Evolutionary conservation across 1,140 invertebrate species (phyloP).

Genomic region (Drosophila grimshawi): DNA sequence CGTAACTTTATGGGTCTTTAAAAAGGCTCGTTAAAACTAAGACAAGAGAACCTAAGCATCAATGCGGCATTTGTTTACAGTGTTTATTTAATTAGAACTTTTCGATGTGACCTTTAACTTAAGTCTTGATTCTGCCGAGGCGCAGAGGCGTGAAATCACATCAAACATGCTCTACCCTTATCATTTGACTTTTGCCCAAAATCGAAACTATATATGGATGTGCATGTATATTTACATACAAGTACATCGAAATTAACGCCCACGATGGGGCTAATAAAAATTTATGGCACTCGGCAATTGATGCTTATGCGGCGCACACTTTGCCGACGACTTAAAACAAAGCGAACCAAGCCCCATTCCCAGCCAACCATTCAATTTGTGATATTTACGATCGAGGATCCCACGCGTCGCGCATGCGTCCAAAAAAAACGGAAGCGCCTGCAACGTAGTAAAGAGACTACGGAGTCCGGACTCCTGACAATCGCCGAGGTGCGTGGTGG

Average conservation of each 20-base stretch:
- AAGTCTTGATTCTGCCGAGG: background rate
- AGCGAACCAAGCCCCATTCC: constrained; percentile 31
- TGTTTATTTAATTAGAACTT: constrained; percentile 72
- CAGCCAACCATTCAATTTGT: constrained; percentile 64
- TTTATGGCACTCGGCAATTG: constrained; percentile 61
- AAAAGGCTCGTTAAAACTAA: constrained; percentile 57
- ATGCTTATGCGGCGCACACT: constrained; percentile 26
- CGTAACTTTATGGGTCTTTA: constrained; percentile 55
- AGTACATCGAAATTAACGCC: constrained; percentile 23
- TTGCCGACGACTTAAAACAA: constrained; percentile 33
- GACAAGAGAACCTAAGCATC: constrained; percentile 28
- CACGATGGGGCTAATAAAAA: constrained; percentile 59
- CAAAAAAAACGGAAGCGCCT: constrained; percentile 64
- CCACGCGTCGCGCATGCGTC: constrained; percentile 52
- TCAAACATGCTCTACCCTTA: constrained; percentile 12
- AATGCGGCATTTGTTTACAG: constrained; percentile 8
- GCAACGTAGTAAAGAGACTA: background rate
- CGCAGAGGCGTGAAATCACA: constrained; percentile 14
- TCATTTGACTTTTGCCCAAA: background rate
- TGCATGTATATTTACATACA: background rate
- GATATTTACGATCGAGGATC: constrained; percentile 62
- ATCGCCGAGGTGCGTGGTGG: background rate
- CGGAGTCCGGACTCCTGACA: constrained; percentile 23
- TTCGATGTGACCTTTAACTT: constrained; percentile 22
- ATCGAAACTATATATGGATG: background rate